Evolutionary conservation across 1,140 invertebrate species (phyloP), one percentile per base, ranked within the genome.

Genomic region (Tenebrio molitor): DNA sequence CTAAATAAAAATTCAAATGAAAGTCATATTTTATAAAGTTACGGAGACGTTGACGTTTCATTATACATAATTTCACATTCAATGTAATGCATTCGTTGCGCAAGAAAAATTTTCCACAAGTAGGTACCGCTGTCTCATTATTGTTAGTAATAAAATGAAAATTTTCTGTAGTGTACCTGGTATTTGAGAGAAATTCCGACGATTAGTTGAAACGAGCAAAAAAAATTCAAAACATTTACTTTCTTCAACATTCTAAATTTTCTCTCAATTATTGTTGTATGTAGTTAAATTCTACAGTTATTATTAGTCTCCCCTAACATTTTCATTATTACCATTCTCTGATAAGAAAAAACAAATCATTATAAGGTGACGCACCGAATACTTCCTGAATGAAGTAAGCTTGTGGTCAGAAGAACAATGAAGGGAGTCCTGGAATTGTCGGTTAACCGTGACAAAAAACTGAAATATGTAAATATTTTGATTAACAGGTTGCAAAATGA

Each of bases 381-480:
- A 58, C 14, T 58, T 58, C 50, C 50, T 58, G 50, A 10, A 23
- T 33, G 23, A 58, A 58, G 21, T 58, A 58, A 58, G 21, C 50
- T 21, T 33, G 50, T 23, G 50, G 50, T 58, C 29, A 58, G 8
- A 29, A 4, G 3, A 29, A 29, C 25, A 29, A 29, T 29, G 25
- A 1, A 50, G 21, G 21, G 3, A 58, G 23, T 58, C 50, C 2
- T n/a, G 19, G 42, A 46, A 53, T 53, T 21, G 50, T 58, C 23
- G 44, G 4, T 39, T 39, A 39, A 39, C n/a, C 12, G 36, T 39
- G 36, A 33, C 44, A 12, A 50, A 14, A 21, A 50, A 50, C n/a
- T 19, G 44, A 17, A 17, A 7, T 19, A 19, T 19, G 29, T 33
- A 50, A 50, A 19, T 50, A 50, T 21, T 50, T 21, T 21, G 44